These are phyloP conservation scores for Microhierax caerulescens DNA, from an alignment of 2,797 vertebrate species.

Conservation along the genomic window DNA sequence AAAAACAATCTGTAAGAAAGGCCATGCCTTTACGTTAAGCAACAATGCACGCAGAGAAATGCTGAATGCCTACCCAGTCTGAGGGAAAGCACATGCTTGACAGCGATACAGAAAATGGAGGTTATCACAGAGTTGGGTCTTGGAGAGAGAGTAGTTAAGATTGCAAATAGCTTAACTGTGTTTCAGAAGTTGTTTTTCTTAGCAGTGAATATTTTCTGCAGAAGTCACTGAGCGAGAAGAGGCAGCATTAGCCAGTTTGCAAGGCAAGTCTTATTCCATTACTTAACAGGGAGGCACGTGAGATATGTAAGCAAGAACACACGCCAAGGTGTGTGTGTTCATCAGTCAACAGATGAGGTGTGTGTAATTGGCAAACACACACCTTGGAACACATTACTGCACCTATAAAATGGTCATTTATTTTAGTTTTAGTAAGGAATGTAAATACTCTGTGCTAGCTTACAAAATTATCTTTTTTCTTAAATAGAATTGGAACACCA, in stretches of 20 bases:
- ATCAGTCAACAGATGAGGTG: constrained; percentile 55
- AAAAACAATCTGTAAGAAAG: neutral
- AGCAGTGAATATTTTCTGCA: constrained; percentile 16
- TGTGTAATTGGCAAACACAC: constrained; percentile 49
- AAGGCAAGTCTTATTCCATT: constrained; percentile 57
- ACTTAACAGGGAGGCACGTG: constrained; percentile 53
- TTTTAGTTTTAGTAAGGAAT: constrained; percentile 46
- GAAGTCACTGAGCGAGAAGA: neutral
- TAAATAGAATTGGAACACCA: neutral
- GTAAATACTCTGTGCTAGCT: constrained; percentile 6
- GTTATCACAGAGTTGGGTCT: neutral
- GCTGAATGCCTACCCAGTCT: neutral
- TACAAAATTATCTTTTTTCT: neutral
- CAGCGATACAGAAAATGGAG: neutral
- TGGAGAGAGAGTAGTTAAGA: neutral
- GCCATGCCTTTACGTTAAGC: neutral
- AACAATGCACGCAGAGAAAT: neutral
- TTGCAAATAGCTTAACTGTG: neutral
- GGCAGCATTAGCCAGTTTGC: neutral
- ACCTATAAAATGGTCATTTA: constrained; percentile 59
- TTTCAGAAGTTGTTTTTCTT: constrained; percentile 30
- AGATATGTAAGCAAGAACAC: constrained; percentile 56
- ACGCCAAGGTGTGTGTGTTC: constrained; percentile 54
- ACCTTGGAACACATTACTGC: constrained; percentile 61
- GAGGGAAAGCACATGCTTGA: neutral